Evolutionary conservation across 2,797 vertebrate genomes (phyloP), one percentile per base, ranked within the genome.

Genomic region (Bovichtus variegatus): DNA sequence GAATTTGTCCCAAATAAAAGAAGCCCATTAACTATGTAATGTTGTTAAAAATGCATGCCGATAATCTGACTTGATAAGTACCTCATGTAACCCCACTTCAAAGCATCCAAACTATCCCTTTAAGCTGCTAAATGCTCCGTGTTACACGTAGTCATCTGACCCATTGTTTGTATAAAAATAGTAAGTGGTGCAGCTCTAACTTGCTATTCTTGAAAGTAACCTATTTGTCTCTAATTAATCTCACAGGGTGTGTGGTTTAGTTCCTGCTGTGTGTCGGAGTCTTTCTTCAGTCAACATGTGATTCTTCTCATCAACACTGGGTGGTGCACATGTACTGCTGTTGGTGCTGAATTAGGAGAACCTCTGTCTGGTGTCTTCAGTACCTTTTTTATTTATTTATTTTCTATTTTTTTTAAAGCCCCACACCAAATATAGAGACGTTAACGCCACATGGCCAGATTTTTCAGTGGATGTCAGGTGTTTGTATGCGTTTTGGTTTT

Each of bases 271-370:
- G 9, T 23, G 9, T 18, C 0, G 31, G 38, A 40, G 25, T 29
- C 1, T 13, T 5, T 21, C 3, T 1, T 57, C 5, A 34, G 29
- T 51, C 40, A 41, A 16, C 27, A 0, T 84, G 82, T n/a, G 25
- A 6, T 78, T 64, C 74, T 29, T 34, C 53, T 58, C 31, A 19
- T 12, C 15, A 58, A 19, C 92, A 86, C 88, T 75, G 64, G 89
- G 74, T 80, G 90, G 78, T 2, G 82, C 71, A 44, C 78, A 67
- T 25, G 78, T 1, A 47, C 84, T 49, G 18, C 74, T 71, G 41
- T 53, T 13, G 18, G 1, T 40, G n/a, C 25, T 50, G 65, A 36
- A 38, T 54, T 13, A 34, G n/a, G 25, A n/a, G 21, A 44, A 27
- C n/a, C 47, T 38, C 69, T 68, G 36, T 13, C 36, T 29, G 36